Percentiles rank a stretch among this genome's conserved stretches.
These are phyloP conservation scores for Sebastes variabilis DNA, from an alignment of 2,797 vertebrate genomes.

Conservation along the genomic window DNA sequence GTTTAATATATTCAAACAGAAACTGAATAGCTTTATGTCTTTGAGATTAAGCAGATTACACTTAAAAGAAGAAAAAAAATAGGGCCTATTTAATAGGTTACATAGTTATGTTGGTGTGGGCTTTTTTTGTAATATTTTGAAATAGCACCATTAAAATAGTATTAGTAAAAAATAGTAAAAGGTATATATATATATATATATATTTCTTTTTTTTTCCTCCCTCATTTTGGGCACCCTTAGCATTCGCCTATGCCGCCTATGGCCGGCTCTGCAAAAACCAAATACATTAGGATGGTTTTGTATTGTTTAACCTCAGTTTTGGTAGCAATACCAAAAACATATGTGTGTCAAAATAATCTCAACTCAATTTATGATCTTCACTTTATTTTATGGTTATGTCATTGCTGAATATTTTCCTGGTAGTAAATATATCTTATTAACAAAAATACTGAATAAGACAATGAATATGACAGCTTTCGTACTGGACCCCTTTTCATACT, in stretches of 20 bases:
- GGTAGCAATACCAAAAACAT: not conserved
- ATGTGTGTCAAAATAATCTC: not conserved
- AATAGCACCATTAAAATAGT: no score
- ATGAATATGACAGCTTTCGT: not conserved
- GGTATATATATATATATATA: no score
- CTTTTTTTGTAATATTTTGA: no score
- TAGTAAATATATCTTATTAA: not conserved
- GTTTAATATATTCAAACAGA: not conserved
- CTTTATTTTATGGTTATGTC: not conserved
- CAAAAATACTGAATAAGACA: not conserved
- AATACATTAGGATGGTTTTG: not conserved
- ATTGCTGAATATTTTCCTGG: not conserved
- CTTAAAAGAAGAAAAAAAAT: not conserved
- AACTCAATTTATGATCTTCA: not conserved
- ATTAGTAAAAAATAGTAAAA: no score
- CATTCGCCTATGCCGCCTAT: not conserved
- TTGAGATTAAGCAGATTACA: not conserved
- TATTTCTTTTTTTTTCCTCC: no score
- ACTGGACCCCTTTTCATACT: not conserved
- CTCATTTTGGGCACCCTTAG: not conserved
- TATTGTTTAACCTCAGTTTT: not conserved
- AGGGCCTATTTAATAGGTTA: no score
- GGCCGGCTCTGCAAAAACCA: not conserved
- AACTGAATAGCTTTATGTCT: not conserved
- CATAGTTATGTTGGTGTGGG: no score